Conservation (phyloP, 1,140 invertebrate species). For the Pogonomyrmex barbatus region DNA sequence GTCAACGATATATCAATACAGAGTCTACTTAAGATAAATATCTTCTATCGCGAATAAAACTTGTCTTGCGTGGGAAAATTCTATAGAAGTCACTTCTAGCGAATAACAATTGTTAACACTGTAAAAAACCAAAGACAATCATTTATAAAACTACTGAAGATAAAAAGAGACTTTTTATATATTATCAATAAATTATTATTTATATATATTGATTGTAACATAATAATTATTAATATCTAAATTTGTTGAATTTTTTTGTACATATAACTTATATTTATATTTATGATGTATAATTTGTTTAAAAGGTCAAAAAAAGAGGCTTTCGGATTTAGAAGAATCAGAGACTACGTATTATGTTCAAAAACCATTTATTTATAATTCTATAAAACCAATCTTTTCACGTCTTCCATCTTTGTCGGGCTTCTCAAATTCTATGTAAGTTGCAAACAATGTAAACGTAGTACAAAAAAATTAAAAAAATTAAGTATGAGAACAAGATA, state of each 20-base stretch:
- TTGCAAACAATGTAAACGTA: background rate
- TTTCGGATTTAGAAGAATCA: conserved; percentile 43
- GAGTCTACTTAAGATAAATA: background rate
- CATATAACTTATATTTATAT: background rate
- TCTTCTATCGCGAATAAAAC: background rate
- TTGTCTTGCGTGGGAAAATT: conserved; percentile 50
- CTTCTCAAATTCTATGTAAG: conserved; percentile 13
- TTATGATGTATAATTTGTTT: conserved; percentile 1
- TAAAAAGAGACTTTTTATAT: background rate
- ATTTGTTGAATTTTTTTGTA: background rate
- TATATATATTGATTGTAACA: no score
- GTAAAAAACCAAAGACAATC: background rate
- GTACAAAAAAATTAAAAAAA: conserved; percentile 5
- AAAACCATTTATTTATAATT: background rate
- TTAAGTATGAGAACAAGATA: background rate
- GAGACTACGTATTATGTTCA: conserved; percentile 24
- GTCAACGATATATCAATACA: background rate
- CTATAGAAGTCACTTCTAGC: background rate
- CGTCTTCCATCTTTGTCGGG: background rate
- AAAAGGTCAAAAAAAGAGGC: conserved; percentile 12
- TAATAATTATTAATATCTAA: no score
- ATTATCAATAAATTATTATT: background rate
- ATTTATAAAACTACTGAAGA: background rate
- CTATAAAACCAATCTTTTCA: background rate
- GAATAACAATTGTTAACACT: background rate